These are phyloP conservation scores for Leptarthrus brevirostris DNA, from an alignment of 2,888 invertebrate species.

Conservation along the genomic window DNA sequence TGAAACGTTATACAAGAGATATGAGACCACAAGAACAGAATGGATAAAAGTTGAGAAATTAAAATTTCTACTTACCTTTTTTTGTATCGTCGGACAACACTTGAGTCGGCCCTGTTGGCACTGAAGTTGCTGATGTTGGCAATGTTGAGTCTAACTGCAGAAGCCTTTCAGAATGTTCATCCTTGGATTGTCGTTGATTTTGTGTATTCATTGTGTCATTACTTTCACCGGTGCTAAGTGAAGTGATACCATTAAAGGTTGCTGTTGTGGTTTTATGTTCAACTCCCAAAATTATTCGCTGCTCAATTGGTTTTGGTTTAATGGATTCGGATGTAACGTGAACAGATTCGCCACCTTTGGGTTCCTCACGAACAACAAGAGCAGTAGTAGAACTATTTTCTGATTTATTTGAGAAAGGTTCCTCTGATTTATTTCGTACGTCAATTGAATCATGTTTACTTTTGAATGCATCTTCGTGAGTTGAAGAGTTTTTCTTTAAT, in stretches of 20 bases:
- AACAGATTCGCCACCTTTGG: conserved; percentile 53
- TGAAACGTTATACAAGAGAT: background rate
- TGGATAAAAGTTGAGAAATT: background rate
- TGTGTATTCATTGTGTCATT: background rate
- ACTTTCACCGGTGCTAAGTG: conserved; percentile 57
- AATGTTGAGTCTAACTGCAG: conserved; percentile 4
- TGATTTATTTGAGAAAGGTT: background rate
- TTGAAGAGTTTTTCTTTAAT: background rate
- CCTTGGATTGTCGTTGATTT: conserved; percentile 1
- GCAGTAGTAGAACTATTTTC: background rate
- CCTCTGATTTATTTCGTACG: background rate
- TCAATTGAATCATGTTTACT: background rate
- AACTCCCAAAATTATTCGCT: conserved; percentile 65
- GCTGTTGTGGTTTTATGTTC: conserved; percentile 57
- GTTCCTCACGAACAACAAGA: conserved; percentile 51
- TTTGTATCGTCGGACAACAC: background rate
- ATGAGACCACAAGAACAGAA: background rate
- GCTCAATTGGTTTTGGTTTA: conserved; percentile 62
- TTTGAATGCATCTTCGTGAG: background rate
- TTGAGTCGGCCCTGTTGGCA: background rate
- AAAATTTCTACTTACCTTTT: conserved; percentile 24
- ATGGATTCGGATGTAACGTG: conserved; percentile 38
- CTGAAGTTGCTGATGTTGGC: conserved; percentile 1
- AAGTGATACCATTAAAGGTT: conserved; percentile 42
- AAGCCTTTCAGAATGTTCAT: conserved; percentile 36